Evolutionary conservation across 2,888 invertebrate species (phyloP).

Genomic region (Oxytorus armatus): DNA sequence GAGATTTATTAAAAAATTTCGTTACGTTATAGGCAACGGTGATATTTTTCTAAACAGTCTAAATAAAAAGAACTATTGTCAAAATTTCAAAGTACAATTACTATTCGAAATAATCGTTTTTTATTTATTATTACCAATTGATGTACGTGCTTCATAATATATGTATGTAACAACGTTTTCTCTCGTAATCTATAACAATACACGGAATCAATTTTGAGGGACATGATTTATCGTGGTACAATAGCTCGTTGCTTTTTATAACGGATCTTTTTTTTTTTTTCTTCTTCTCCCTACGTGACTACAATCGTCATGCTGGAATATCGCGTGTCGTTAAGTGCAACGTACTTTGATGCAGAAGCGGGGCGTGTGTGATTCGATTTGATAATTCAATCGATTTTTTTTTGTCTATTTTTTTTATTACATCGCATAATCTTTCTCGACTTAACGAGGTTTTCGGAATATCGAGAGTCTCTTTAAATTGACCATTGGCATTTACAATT

Average conservation of each 20-base stretch:
- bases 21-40: too few species aligned
- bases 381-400: constrained; percentile 17
- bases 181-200: not conserved
- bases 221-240: constrained; percentile 22
- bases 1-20: too few species aligned
- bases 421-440: not conserved
- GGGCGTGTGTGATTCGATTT: constrained; percentile 4
- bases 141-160: too few species aligned
- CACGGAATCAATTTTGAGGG: constrained; percentile 19
- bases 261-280: not conserved
- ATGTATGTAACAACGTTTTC: not conserved
- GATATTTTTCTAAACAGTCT: too few species aligned
- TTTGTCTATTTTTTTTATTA: constrained; percentile 17
- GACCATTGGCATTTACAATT: not conserved
- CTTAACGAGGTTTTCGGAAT: not conserved
- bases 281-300: constrained; percentile 10
- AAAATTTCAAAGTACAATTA: too few species aligned
- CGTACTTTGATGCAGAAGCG: not conserved
- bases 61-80: too few species aligned
- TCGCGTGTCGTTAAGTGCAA: constrained; percentile 49
- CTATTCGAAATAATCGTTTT: too few species aligned
- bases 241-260: constrained; percentile 10
- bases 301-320: constrained; percentile 34
- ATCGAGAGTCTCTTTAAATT: too few species aligned
- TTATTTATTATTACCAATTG: too few species aligned